These are phyloP conservation scores for Rhabdophis nuchalis DNA, from an alignment of 2,797 vertebrate species.

Conservation along the genomic window DNA sequence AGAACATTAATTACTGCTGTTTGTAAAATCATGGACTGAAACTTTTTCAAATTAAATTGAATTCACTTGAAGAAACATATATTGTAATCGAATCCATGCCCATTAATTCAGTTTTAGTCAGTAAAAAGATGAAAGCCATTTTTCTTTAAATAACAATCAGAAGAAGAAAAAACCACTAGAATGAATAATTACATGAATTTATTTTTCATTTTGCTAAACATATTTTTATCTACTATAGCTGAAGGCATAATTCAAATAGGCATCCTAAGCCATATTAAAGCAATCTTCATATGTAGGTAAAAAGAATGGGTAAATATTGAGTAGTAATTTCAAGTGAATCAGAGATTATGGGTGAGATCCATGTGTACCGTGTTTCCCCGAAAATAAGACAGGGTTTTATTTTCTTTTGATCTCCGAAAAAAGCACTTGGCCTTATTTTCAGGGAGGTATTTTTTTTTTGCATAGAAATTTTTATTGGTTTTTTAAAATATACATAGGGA, in stretches of 20 bases:
- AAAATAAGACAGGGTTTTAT: too few species aligned
- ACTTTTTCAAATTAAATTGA: slow-evolving; percentile 51
- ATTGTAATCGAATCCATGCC: slow-evolving; percentile 39
- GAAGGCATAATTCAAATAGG: slow-evolving; percentile 40
- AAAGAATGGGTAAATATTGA: slow-evolving; percentile 40
- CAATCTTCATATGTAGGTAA: slow-evolving; percentile 34
- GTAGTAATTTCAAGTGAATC: slow-evolving; percentile 16
- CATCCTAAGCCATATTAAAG: slow-evolving; percentile 31
- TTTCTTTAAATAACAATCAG: slow-evolving; percentile 50
- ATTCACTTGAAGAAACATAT: slow-evolving; percentile 36
- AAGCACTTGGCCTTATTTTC: too few species aligned
- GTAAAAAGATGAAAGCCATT: slow-evolving; percentile 19
- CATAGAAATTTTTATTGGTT: too few species aligned
- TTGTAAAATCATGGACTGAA: slow-evolving; percentile 41
- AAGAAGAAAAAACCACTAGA: not conserved
- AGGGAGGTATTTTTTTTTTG: too few species aligned
- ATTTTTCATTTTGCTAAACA: slow-evolving; percentile 49
- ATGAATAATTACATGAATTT: slow-evolving; percentile 46
- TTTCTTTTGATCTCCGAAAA: too few species aligned
- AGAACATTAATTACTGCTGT: slow-evolving; percentile 27
- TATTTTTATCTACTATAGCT: slow-evolving; percentile 17
- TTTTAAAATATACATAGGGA: too few species aligned
- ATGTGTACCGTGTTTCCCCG: too few species aligned
- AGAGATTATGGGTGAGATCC: slow-evolving; percentile 3
- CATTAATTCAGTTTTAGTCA: slow-evolving; percentile 38